phyloP scores from a whole-genome alignment of 64 coral and sea anemone genomes.

The Cladopsammia gracilis region DNA sequence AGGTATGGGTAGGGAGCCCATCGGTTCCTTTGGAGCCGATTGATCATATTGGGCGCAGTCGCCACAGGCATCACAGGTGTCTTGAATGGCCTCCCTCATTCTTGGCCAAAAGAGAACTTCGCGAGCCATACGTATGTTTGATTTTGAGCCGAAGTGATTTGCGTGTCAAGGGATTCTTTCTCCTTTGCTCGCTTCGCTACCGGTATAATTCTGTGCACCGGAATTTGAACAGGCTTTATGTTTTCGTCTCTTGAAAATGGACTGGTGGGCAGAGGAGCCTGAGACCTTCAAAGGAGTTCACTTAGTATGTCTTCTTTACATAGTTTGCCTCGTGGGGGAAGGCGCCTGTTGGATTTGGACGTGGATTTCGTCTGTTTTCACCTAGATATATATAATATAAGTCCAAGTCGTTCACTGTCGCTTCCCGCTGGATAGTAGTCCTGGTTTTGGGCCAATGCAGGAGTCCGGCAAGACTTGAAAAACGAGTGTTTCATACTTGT shows the following conservation, averaged over 20 bases:
- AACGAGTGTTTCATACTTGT: too few relatives aligned
- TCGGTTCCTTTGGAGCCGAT: constrained; percentile 16
- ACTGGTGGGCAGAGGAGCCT: not conserved
- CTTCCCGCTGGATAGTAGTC: too few relatives aligned
- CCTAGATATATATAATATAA: too few relatives aligned
- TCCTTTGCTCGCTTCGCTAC: too few relatives aligned
- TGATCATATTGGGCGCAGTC: constrained; percentile 1
- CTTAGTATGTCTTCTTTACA: constrained; percentile 33
- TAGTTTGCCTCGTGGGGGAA: not conserved
- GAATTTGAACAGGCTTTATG: constrained; percentile 31
- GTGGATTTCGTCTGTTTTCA: too few relatives aligned
- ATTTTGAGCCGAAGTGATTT: not conserved
- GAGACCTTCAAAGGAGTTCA: too few relatives aligned
- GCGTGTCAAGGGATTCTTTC: too few relatives aligned
- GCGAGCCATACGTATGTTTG: too few relatives aligned
- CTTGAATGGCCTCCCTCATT: not conserved
- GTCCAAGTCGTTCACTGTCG: too few relatives aligned
- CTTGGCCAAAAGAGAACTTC: not conserved
- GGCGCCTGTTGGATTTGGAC: not conserved
- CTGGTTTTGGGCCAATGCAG: too few relatives aligned
- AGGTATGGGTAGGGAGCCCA: constrained; percentile 22
- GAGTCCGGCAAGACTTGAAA: too few relatives aligned
- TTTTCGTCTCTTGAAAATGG: not conserved
- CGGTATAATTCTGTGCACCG: constrained; percentile 1
- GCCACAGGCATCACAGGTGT: too few relatives aligned